Conservation (phyloP, 2,113 vertebrate species). For the chimpanzee (Pan troglodytes) region NHGRI_mPanTro3-v2.1_pri NC_072403.2:167971001-167971500, state of each 20-base stretch:
- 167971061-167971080: neutral
- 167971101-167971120: neutral
- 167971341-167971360: neutral
- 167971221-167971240: neutral
- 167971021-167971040: too few species aligned
- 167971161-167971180: neutral
- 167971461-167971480: neutral
- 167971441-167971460: neutral
- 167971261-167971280: neutral
- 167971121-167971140: neutral
- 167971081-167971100: neutral
- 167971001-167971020: too few species aligned
- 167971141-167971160: neutral
- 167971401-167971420: neutral
- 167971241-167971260: neutral
- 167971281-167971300: neutral
- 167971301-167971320: neutral
- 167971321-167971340: rapidly evolving
- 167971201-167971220: neutral
- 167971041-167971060: too few species aligned
- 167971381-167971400: neutral
- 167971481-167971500: neutral
- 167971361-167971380: neutral
- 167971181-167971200: neutral
- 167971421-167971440: neutral